Conservation (phyloP, 2,888 invertebrate genomes). For the Hirtodrosophila trivittata region DNA sequence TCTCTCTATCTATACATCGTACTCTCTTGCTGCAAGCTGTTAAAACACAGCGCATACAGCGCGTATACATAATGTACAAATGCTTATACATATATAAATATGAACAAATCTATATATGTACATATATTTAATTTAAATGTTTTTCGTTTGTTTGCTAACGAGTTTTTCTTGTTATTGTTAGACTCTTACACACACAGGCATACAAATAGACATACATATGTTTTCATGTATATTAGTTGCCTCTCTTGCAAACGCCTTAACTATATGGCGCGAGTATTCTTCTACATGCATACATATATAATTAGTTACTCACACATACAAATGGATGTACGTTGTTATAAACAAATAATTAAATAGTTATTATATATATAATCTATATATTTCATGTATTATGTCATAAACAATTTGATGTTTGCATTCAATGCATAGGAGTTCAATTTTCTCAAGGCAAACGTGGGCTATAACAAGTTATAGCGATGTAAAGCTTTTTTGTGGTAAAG, state of each 20-base stretch:
- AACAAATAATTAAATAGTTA: too few relatives aligned
- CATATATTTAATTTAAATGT: constrained; percentile 62
- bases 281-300: too few relatives aligned
- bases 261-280: too few relatives aligned
- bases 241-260: too few relatives aligned
- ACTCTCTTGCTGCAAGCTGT: constrained; percentile 45
- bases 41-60: constrained; percentile 67
- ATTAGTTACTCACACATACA: too few relatives aligned
- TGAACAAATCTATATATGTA: constrained; percentile 6
- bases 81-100: constrained; percentile 1
- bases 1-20: constrained; percentile 8
- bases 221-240: not conserved
- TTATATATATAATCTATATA: constrained; percentile 8
- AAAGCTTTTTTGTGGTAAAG: constrained; percentile 53
- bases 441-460: constrained; percentile 56
- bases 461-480: constrained; percentile 36
- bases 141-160: constrained; percentile 64
- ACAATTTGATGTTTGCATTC: constrained; percentile 54
- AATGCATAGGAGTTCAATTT: constrained; percentile 54
- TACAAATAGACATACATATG: not conserved
- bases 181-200: constrained; percentile 8
- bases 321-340: too few relatives aligned
- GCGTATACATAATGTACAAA: constrained; percentile 66
- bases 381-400: constrained; percentile 70
- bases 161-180: constrained; percentile 70